Evolutionary conservation across 1,140 invertebrate genomes (phyloP).

Genomic region (Sitodiplosis mosellana): DNA sequence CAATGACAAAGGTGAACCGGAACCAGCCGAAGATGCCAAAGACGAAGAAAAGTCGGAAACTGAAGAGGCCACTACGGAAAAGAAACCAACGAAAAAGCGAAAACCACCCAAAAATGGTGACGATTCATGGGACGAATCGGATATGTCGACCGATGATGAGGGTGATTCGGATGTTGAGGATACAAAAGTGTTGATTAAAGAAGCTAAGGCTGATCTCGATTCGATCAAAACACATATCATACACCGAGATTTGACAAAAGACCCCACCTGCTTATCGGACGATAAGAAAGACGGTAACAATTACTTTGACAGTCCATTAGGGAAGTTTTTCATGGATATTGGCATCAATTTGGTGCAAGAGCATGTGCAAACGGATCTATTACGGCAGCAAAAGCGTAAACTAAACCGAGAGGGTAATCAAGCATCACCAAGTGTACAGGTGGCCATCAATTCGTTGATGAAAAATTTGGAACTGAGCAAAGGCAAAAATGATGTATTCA

Average conservation of each 20-base stretch:
- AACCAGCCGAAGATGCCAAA: constrained; percentile 17
- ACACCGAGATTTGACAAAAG: constrained; percentile 22
- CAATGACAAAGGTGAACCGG: constrained; percentile 22
- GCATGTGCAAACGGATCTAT: constrained; percentile 76
- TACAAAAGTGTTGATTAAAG: constrained; percentile 33
- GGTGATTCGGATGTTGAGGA: constrained; percentile 28
- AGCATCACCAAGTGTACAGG: constrained; percentile 47
- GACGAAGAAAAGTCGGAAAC: constrained; percentile 29
- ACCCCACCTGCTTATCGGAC: constrained; percentile 10
- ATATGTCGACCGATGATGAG: constrained; percentile 31
- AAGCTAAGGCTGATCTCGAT: constrained; percentile 30
- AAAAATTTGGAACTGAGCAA: constrained; percentile 76
- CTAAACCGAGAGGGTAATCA: constrained; percentile 37
- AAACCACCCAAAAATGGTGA: constrained; percentile 17
- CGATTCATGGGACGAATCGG: constrained; percentile 26
- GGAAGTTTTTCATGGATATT: constrained; percentile 84
- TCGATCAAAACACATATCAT: constrained; percentile 29
- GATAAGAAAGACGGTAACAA: constrained; percentile 14
- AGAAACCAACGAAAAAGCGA: constrained; percentile 21
- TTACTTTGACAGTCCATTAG: constrained; percentile 71
- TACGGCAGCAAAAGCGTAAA: constrained; percentile 73
- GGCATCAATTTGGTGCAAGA: constrained; percentile 83
- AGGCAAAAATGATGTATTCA: constrained; percentile 73
- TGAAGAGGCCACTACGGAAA: constrained; percentile 11
- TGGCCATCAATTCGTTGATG: constrained; percentile 57